Evolutionary conservation across 2,113 vertebrate genomes (phyloP), one percentile per base, ranked within the genome.

Genomic region (Myxocyprinus asiaticus): DNA sequence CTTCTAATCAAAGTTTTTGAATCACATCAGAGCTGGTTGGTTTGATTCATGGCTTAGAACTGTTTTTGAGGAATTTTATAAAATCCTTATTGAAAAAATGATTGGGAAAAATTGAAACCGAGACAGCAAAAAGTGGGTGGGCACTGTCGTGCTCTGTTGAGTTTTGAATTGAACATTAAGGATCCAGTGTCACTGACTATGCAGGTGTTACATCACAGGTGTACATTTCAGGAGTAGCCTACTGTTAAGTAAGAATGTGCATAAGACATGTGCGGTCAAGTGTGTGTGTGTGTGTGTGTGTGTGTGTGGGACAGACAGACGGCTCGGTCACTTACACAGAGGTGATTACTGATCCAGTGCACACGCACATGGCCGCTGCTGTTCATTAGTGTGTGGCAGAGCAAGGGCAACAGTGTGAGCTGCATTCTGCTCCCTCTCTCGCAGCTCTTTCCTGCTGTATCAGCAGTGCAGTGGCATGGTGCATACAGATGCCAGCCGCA

Each of bases 381-480:
- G 10, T 80, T 77, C 47, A 48, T 67, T 67, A 77, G 61, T n/a
- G 9, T 61, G 47, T 64, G 55, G 9, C 10, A n/a, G 45, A 74
- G 74, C 7, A 59, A 80, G 67, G 58, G 64, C 42, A 64, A 50
- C n/a, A 15, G 33, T 70, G 22, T 65, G 43, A 11, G 71, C 17
- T 69, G 66, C 59, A 58, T 73, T 83, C 17, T 55, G 56, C 44
- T 42, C 8, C 4, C 50, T 42, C 4, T 2, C 47, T 43, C 48
- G 42, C 78, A 59, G 69, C 47, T 64, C 68, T 61, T 69, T 74
- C 64, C 64, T 81, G 82, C 82, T 65, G 69, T 58, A 74, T 78
- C 79, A 81, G 79, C 69, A 78, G 48, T 8, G 63, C 17, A 15
- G 10, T 58, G 64, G 33, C 71, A 81, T 78, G 76, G 44, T 59